phyloP scores from a whole-genome alignment of 2,797 vertebrate species.

The Eremophila alpestris region DNA sequence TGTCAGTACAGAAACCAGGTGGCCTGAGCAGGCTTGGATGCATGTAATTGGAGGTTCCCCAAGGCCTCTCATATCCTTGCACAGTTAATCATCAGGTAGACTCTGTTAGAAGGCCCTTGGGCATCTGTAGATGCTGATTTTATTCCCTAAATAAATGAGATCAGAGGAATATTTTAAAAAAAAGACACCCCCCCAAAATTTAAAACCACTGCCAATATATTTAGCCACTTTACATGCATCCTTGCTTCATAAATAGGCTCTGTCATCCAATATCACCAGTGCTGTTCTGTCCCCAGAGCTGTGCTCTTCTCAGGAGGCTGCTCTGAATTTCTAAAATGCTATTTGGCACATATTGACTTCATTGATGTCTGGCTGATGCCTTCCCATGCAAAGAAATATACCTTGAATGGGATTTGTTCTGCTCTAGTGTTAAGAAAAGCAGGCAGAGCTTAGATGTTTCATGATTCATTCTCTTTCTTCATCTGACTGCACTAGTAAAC shows the following conservation, averaged over 20 bases:
- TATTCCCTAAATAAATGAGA: not conserved
- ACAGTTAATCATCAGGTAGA: not conserved
- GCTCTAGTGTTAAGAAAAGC: not conserved
- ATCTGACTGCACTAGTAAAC: not conserved
- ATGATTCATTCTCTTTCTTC: not conserved
- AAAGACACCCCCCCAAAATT: rapidly evolving
- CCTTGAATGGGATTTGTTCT: not conserved
- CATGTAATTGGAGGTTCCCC: not conserved
- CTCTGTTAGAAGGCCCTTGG: not conserved
- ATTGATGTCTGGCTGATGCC: not conserved
- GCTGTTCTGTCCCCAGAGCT: not conserved
- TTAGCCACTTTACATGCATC: not conserved
- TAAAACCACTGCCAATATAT: not conserved
- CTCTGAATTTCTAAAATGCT: not conserved
- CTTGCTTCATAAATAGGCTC: not conserved
- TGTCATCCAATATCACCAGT: not conserved
- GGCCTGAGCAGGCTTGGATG: not conserved
- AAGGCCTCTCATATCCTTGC: not conserved
- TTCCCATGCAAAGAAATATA: not conserved
- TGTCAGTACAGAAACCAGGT: not conserved
- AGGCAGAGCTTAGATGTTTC: not conserved
- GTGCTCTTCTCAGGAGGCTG: not conserved
- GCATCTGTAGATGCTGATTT: not conserved
- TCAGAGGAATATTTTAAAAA: not conserved
- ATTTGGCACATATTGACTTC: not conserved